Conservation (phyloP, 2,888 invertebrate genomes). For the Yponomeuta cagnagella region DNA sequence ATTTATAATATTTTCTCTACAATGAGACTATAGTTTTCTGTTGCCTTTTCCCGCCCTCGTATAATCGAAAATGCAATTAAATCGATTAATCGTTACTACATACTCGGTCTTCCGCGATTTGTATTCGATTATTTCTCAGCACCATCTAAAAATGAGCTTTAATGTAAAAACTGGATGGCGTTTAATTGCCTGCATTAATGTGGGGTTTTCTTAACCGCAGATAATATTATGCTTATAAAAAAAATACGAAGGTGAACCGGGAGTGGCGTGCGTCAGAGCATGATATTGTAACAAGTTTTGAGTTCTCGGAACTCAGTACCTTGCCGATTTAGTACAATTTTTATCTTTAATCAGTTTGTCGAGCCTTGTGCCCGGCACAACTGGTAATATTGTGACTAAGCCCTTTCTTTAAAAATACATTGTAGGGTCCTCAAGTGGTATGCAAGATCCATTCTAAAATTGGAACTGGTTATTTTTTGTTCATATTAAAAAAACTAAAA, state of each 20-base stretch:
- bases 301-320: slow-evolving; percentile 5
- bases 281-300: background rate
- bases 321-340: background rate
- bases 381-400: background rate
- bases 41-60: background rate
- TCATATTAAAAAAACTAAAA: no score
- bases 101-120: background rate
- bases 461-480: no score
- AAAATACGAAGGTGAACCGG: slow-evolving; percentile 43
- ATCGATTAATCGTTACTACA: background rate
- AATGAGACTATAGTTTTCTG: background rate
- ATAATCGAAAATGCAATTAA: slow-evolving; percentile 8
- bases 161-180: background rate
- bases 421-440: no score
- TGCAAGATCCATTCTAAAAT: no score
- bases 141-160: slow-evolving; percentile 6
- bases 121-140: background rate
- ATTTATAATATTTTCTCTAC: background rate
- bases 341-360: background rate
- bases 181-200: background rate
- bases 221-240: slow-evolving; percentile 2
- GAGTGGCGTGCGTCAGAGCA: slow-evolving; percentile 43
- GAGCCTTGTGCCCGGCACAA: background rate
- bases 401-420: background rate
- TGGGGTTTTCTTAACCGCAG: slow-evolving; percentile 16